phyloP scores from a whole-genome alignment of 2,888 invertebrate genomes.

The Scaptomyza cyrtandrae region DNA sequence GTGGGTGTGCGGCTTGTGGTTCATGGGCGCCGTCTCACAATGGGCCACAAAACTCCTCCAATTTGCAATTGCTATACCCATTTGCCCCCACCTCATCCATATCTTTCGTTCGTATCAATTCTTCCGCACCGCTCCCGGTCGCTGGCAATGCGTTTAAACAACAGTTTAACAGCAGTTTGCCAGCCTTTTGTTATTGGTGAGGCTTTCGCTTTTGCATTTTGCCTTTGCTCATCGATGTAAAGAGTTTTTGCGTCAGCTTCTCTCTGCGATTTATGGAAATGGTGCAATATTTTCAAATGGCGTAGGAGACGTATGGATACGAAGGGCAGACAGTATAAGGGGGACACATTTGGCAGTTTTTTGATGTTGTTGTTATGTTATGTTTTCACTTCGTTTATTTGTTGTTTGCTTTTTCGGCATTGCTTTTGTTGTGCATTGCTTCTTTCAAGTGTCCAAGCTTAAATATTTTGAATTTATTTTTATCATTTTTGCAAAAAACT shows the following conservation, averaged over 20 bases:
- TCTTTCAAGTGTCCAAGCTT: slow-evolving; percentile 17
- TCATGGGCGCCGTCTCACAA: slow-evolving; percentile 63
- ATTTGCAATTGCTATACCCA: slow-evolving; percentile 30
- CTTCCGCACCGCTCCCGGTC: neutral
- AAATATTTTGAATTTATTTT: slow-evolving; percentile 27
- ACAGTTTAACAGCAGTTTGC: slow-evolving; percentile 79
- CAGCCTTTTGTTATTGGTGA: slow-evolving; percentile 77
- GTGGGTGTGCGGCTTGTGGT: slow-evolving; percentile 68
- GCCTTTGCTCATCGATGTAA: slow-evolving; percentile 61
- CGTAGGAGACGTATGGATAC: neutral
- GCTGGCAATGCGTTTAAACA: slow-evolving; percentile 75
- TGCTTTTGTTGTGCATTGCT: slow-evolving; percentile 11
- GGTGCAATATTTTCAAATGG: slow-evolving; percentile 69
- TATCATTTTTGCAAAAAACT: neutral
- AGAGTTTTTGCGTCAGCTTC: slow-evolving; percentile 45
- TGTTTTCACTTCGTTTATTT: slow-evolving; percentile 32
- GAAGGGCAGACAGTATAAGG: neutral
- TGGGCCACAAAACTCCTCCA: slow-evolving; percentile 59
- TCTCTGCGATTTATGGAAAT: slow-evolving; percentile 72
- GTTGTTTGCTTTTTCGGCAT: slow-evolving; percentile 1
- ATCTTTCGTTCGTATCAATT: neutral
- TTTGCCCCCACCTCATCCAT: neutral
- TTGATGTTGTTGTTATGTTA: slow-evolving; percentile 22
- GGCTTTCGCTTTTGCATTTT: slow-evolving; percentile 69
- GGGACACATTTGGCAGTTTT: slow-evolving; percentile 15